Base-by-base conservation (phyloP, 1,140 invertebrate genomes). In the Procambarus clarkii region DNA sequence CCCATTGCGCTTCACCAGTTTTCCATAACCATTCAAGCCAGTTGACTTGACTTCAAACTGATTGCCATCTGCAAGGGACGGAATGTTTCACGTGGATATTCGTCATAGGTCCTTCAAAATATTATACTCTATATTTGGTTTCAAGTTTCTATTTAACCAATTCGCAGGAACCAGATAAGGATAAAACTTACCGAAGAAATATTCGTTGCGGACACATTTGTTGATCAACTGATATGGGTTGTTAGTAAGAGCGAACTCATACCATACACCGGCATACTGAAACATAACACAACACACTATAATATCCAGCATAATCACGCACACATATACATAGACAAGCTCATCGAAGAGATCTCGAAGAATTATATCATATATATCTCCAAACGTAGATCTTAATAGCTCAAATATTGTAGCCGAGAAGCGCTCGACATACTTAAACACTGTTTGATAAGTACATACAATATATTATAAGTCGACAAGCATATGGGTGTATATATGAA, bases 231-330 rank as follows among this genome's bases (percentile, higher is more conserved):
- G 45, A 77, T 86, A 86, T 7, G 84, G 74, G n/a, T 86, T 86
- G 4, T 58, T 76, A 13, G 71, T 76, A 13, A 74, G 54, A 11
- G 84, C 45, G 44, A 71, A 76, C 71, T 50, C n/a, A n/a, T 86
- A 77, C 84, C 84, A 86, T 8, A 74, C 8, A 45, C 84, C 84
- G 9, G 24, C 84, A 76, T 46, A 86, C 84, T 86, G 84, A 9
- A 86, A 77, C 13, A 1, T 54, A 54, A 9, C 4, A 54, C 8
- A 54, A 54, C 13, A 54, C 8, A 54, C 13, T 13, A 8, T 54
- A 54, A 54, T 54, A 54, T 54, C n/a, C 4, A 9, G 34, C 34
- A 34, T 34, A 34, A 34, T 34, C 34, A 34, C 34, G 34, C 34
- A 34, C 34, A 34, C 34, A 34, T 34, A 34, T 34, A 34, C 34